phyloP scores from a whole-genome alignment of 2,888 invertebrate genomes.

The Caenorhabditis drosophilae region DNA sequence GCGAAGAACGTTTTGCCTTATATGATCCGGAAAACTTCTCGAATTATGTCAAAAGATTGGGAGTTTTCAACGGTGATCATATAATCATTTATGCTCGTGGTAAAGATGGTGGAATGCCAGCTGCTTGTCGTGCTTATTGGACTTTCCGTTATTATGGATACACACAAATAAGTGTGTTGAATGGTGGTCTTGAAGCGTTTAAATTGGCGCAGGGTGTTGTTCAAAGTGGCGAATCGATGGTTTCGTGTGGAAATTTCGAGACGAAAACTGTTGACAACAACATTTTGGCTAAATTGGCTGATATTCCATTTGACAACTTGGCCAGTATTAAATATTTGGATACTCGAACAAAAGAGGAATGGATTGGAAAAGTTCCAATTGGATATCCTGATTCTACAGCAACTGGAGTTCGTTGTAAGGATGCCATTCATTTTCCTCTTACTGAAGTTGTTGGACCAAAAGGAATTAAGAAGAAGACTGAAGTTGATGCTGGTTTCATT shows the following conservation, averaged over 20 bases:
- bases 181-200: constrained; percentile 57
- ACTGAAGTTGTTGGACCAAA: constrained; percentile 28
- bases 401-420: constrained; percentile 13
- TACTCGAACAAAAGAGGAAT: constrained; percentile 28
- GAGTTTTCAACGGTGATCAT: constrained; percentile 54
- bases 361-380: constrained; percentile 32
- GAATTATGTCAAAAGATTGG: constrained; percentile 51
- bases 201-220: constrained; percentile 33
- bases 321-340: constrained; percentile 32
- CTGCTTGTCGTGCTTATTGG: constrained; percentile 51
- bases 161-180: constrained; percentile 33
- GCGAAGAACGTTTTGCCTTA: constrained; percentile 48
- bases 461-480: constrained; percentile 42
- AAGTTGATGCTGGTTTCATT: constrained; percentile 17
- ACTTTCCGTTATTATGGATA: constrained; percentile 58
- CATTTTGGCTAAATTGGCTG: constrained; percentile 19
- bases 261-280: constrained; percentile 15
- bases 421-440: constrained; percentile 36
- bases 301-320: constrained; percentile 33
- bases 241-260: constrained; percentile 32
- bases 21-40: constrained; percentile 55
- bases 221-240: constrained; percentile 29
- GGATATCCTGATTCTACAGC: constrained; percentile 28
- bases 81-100: constrained; percentile 54
- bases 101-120: constrained; percentile 54